Conservation (phyloP, 2,113 vertebrate genomes). For the Leptocoma aspasia region DNA sequence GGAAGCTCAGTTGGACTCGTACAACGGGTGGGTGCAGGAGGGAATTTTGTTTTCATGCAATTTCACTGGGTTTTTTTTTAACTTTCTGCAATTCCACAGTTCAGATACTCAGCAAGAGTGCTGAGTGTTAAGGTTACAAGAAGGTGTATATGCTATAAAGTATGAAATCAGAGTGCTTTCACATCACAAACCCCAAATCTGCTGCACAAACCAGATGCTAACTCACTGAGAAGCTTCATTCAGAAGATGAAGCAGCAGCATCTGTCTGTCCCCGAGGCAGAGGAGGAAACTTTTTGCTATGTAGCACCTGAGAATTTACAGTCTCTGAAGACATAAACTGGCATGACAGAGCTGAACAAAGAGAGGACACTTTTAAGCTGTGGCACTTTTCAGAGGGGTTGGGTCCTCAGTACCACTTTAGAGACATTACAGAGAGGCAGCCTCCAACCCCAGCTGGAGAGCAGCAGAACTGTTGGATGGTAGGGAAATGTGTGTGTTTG, state of each 20-base stretch:
- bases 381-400: not conserved
- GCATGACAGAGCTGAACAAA: not conserved
- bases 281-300: not conserved
- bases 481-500: rapidly evolving
- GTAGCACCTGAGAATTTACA: not conserved
- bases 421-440: not conserved
- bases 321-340: not conserved
- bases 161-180: not conserved
- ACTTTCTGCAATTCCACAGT: not conserved
- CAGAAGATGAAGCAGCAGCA: not conserved
- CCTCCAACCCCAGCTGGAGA: not conserved
- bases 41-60: not conserved
- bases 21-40: not conserved
- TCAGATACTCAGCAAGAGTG: not conserved
- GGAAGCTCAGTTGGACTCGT: not conserved
- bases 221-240: not conserved
- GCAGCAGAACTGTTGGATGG: not conserved
- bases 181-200: not conserved
- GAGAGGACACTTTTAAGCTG: not conserved
- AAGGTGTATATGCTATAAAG: not conserved
- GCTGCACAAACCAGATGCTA: not conserved
- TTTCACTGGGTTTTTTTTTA: not conserved
- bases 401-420: not conserved
- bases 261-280: not conserved
- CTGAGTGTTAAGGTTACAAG: not conserved